These are phyloP conservation scores for Ochropleura leucogaster DNA, from an alignment of 2,888 invertebrate genomes.

Conservation along the genomic window DNA sequence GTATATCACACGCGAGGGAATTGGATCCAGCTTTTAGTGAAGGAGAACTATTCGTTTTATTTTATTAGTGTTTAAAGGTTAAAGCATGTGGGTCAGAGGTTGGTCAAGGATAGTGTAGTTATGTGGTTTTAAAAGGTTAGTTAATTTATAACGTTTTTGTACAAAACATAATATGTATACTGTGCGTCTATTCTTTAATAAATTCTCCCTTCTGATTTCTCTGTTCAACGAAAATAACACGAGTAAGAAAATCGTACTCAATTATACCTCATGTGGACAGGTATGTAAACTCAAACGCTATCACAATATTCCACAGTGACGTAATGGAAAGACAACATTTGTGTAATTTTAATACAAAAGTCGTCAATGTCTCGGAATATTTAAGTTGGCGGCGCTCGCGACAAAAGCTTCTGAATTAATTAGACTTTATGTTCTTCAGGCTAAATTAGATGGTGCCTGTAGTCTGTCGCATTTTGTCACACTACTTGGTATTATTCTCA, in stretches of 20 bases:
- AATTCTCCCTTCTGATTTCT: constrained; percentile 4
- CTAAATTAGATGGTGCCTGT: constrained; percentile 51
- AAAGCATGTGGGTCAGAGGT: constrained; percentile 7
- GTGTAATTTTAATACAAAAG: constrained; percentile 63
- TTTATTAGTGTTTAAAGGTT: constrained; percentile 40
- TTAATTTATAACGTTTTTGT: not conserved
- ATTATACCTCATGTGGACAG: constrained; percentile 37
- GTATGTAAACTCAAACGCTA: constrained; percentile 19
- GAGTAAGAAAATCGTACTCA: constrained; percentile 18
- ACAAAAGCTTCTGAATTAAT: constrained; percentile 63
- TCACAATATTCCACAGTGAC: constrained; percentile 25
- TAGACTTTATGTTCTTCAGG: constrained; percentile 56
- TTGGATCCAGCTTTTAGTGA: constrained; percentile 53
- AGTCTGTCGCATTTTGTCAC: constrained; percentile 22
- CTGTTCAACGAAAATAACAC: constrained; percentile 7
- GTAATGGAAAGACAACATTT: constrained; percentile 62
- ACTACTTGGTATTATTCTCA: constrained; percentile 23
- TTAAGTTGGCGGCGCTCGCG: constrained; percentile 52
- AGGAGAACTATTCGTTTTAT: constrained; percentile 53
- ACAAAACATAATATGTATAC: not conserved
- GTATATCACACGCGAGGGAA: constrained; percentile 57
- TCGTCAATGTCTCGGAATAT: constrained; percentile 47
- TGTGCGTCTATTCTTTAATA: not conserved
- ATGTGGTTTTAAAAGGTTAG: not conserved
- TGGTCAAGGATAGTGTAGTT: constrained; percentile 10